Conservation (phyloP, 1,140 invertebrate species). For the Spodoptera litura region DNA sequence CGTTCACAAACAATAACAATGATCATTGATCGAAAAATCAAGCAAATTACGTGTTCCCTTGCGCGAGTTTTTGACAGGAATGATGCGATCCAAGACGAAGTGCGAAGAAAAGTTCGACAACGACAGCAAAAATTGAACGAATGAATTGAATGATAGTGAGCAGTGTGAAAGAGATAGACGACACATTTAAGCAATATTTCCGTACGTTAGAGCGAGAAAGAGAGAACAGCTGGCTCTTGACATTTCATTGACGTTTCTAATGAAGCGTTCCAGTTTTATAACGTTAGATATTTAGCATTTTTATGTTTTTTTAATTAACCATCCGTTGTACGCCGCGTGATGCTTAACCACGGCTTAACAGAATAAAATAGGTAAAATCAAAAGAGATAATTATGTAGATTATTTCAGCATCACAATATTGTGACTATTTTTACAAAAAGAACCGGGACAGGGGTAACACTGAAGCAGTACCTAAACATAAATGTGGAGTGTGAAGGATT, state of each 20-base stretch:
- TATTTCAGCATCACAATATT: too few relatives aligned
- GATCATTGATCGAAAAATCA: slow-evolving; percentile 70
- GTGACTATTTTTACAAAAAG: too few relatives aligned
- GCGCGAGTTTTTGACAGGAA: slow-evolving; percentile 73
- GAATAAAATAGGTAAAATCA: too few relatives aligned
- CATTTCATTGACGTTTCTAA: background rate
- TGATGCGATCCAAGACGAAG: slow-evolving; percentile 47
- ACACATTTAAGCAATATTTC: background rate
- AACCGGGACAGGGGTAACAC: too few relatives aligned
- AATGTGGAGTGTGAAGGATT: too few relatives aligned
- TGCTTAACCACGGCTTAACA: too few relatives aligned
- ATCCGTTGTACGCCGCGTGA: too few relatives aligned
- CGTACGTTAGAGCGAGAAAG: background rate
- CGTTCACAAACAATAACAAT: slow-evolving; percentile 78
- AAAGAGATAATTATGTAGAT: too few relatives aligned
- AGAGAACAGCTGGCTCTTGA: slow-evolving; percentile 12
- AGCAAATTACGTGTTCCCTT: slow-evolving; percentile 60
- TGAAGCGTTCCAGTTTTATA: background rate
- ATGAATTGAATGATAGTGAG: background rate
- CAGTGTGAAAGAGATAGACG: slow-evolving; percentile 5
- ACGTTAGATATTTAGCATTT: background rate
- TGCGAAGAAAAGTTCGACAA: background rate
- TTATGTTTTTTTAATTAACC: background rate
- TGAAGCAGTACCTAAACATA: too few relatives aligned
- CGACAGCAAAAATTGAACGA: slow-evolving; percentile 12